These are phyloP conservation scores for Lemur catta DNA, from an alignment of 2,797 vertebrate species.

Conservation along the genomic window DNA sequence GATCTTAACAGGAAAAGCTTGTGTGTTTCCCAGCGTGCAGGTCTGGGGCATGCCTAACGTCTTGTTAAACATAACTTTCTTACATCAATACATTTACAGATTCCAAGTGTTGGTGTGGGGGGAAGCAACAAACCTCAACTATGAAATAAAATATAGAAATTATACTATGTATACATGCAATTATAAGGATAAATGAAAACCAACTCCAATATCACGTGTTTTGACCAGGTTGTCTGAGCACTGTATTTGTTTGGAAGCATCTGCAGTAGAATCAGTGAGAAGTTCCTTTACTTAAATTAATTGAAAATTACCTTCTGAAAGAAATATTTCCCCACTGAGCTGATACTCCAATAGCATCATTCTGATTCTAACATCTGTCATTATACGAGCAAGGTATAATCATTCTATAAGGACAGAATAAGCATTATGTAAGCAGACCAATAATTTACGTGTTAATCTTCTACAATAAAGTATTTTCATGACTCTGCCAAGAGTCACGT, in stretches of 20 bases:
- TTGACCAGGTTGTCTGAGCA: background rate
- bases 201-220: background rate
- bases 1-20: constrained; percentile 40
- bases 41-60: background rate
- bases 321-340: background rate
- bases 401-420: background rate
- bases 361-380: background rate
- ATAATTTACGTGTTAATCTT: background rate
- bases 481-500: background rate
- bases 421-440: background rate
- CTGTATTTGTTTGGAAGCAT: background rate
- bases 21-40: background rate
- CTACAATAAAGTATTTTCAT: background rate
- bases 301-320: constrained; percentile 20
- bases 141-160: background rate
- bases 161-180: background rate
- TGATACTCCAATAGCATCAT: background rate
- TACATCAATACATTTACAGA: background rate
- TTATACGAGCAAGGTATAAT: background rate
- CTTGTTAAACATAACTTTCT: background rate
- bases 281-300: background rate
- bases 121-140: background rate
- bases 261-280: background rate
- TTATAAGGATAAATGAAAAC: background rate
- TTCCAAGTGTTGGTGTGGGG: background rate